These are phyloP conservation scores for Bettongia penicillata DNA, from an alignment of 2,113 vertebrate species.

Conservation along the genomic window DNA sequence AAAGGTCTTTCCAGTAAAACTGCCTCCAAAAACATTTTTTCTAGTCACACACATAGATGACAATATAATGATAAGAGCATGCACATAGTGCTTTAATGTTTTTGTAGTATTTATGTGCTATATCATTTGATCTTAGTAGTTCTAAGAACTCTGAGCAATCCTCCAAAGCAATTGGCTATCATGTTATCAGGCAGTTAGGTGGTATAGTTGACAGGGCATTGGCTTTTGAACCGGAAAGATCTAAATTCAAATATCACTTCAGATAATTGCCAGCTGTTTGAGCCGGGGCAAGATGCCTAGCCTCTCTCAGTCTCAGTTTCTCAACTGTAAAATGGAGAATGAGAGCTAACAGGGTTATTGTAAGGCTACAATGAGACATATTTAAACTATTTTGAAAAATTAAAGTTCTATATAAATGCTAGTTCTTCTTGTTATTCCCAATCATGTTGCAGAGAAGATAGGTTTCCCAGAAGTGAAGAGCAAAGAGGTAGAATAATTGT, in stretches of 20 bases:
- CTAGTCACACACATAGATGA: background rate
- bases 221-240: background rate
- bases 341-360: background rate
- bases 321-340: background rate
- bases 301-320: background rate
- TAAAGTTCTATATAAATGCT: background rate
- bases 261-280: background rate
- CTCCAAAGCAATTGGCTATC: background rate
- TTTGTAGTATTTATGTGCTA: background rate
- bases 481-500: background rate
- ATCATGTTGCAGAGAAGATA: background rate
- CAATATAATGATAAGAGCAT: background rate
- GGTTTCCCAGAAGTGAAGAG: background rate
- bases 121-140: background rate
- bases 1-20: slow-evolving; percentile 8
- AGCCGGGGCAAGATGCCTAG: background rate
- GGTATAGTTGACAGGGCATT: background rate
- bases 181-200: background rate
- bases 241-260: background rate
- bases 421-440: background rate
- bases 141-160: background rate
- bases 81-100: background rate
- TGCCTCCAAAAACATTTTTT: background rate
- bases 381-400: background rate
- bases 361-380: background rate